These are phyloP conservation scores for Dasyornis broadbenti DNA, from an alignment of 2,113 vertebrate genomes.

Conservation along the genomic window DNA sequence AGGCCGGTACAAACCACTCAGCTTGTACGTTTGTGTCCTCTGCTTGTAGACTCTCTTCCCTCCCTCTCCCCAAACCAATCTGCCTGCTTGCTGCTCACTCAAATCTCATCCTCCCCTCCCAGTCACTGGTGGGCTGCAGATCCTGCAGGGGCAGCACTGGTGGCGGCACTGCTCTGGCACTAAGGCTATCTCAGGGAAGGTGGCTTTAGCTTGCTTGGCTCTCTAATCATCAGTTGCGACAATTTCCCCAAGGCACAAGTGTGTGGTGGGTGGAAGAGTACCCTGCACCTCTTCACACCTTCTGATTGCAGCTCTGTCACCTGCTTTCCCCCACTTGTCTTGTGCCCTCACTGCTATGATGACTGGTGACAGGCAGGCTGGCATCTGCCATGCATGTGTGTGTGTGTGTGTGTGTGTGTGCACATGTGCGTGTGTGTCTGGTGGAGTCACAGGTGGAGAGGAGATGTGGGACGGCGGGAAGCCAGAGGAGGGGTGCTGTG, in stretches of 20 bases:
- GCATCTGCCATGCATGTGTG: conserved; percentile 10
- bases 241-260: conserved; percentile 16
- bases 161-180: conserved; percentile 32
- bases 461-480: not conserved
- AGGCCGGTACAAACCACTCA: conserved; percentile 89
- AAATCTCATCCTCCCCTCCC: not conserved
- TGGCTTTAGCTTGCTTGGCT: conserved; percentile 62
- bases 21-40: conserved; percentile 91
- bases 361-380: conserved; percentile 19
- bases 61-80: conserved; percentile 41
- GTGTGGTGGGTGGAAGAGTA: not conserved
- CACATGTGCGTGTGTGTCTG: not conserved
- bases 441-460: conserved; percentile 30
- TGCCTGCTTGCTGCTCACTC: conserved; percentile 32
- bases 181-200: conserved; percentile 38
- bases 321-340: conserved; percentile 3
- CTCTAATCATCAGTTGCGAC: conserved; percentile 10
- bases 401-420: not conserved
- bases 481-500: not conserved
- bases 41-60: conserved; percentile 64
- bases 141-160: conserved; percentile 39
- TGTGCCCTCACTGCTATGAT: not conserved
- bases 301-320: not conserved
- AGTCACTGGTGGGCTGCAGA: conserved; percentile 25
- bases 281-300: not conserved